Conservation (phyloP, 30 jellyfish, hydroid and myxozoan species). For the Chrysaora quinquecirrha region DNA sequence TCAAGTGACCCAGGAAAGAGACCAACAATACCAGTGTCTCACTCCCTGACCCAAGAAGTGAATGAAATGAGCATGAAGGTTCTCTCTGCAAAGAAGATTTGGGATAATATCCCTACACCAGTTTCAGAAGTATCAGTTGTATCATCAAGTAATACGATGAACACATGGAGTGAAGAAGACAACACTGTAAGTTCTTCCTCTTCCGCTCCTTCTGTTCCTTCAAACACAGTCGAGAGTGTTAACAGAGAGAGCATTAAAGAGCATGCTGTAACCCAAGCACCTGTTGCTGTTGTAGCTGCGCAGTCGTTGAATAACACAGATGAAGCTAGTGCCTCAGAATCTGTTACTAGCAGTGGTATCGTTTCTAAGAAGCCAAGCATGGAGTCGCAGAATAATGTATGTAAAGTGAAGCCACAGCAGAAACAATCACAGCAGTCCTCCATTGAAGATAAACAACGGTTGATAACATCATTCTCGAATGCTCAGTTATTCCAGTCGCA, state of each 20-base stretch:
- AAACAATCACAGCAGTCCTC: conserved; percentile 57
- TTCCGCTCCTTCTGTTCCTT: conserved; percentile 40
- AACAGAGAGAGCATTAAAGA: conserved; percentile 36
- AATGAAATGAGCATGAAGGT: conserved; percentile 82
- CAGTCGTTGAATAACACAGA: conserved; percentile 29
- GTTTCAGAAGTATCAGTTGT: conserved; percentile 57
- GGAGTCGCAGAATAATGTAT: conserved; percentile 82
- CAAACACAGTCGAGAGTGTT: conserved; percentile 35
- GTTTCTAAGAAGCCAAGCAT: conserved; percentile 39
- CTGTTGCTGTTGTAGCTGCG: conserved; percentile 63
- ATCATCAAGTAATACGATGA: conserved; percentile 21
- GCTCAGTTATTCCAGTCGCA: conserved; percentile 57
- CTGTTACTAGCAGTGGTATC: conserved; percentile 11
- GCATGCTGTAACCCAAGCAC: conserved; percentile 40
- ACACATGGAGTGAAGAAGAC: conserved; percentile 66
- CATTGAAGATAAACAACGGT: conserved; percentile 40
- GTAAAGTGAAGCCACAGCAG: conserved; percentile 97
- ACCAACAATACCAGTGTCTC: conserved; percentile 59
- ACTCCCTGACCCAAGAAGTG: conserved; percentile 84
- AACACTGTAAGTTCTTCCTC: conserved; percentile 36
- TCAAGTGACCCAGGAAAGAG: conserved; percentile 98
- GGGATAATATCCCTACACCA: conserved; percentile 77
- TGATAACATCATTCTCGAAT: conserved; percentile 38
- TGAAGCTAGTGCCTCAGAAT: conserved; percentile 40
- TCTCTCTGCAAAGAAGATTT: conserved; percentile 63